Evolutionary conservation across 1,140 invertebrate genomes (phyloP), one percentile per base, ranked within the genome.

Genomic region (Eufriesea mexicana): DNA sequence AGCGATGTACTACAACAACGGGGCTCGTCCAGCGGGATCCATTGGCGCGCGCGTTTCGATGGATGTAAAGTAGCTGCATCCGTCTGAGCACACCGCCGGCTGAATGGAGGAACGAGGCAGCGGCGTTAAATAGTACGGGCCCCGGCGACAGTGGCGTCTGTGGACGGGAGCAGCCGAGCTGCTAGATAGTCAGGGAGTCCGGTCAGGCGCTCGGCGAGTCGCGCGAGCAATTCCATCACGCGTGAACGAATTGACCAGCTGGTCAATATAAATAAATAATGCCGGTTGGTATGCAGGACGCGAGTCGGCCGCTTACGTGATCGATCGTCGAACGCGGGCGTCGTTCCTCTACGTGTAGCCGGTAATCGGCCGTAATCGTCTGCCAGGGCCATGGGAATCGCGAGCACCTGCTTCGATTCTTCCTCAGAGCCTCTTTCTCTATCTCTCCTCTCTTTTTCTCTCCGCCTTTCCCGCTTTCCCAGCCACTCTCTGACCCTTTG

Each of bases 241-340:
- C 89, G 86, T 90, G 91, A 91, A 91, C 92, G 90, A 92, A 92
- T 92, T 91, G 90, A 90, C 87, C 92, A 93, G 86, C 90, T 91
- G 90, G 89, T 79, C 88, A 91, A 92, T 91, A 91, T 92, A 93
- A 93, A 93, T 93, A 93, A 92, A 92, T 92, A 92, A 91, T 78
- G 89, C 67, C 81, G 35, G 74, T 91, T 90, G 87, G 90, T 92
- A 93, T 91, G 90, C 91, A 86, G 82, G 79, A 89, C 86, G 75
- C 84, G 79, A 77, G 83, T 83, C 74, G 85, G 55, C 68, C 81
- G 86, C 83, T 91, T 92, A 92, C 92, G 92, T 93, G 91, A 93
- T 93, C 89, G 85, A 90, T 91, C 84, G 87, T 35, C 54, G 74
- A 72, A 76, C 83, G 83, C 74, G 87, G 81, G 84, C 73, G 79